Evolutionary conservation across 2,888 invertebrate species (phyloP).

Genomic region (Malthinus flaveolus): DNA sequence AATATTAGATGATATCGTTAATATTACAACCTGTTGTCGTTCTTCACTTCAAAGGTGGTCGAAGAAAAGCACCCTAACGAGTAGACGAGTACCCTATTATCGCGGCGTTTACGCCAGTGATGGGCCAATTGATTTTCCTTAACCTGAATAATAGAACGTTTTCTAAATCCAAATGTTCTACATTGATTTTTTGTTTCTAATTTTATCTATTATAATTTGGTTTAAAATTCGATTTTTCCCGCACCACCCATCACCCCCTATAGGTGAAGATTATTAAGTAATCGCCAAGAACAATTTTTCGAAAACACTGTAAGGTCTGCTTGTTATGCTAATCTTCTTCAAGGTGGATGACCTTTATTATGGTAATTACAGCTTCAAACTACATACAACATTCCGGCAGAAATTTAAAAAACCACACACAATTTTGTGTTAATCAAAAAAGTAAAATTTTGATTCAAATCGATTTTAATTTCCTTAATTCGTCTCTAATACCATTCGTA

Average conservation of each 20-base stretch:
- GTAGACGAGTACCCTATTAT: too few relatives aligned
- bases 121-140: background rate
- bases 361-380: slow-evolving; percentile 1
- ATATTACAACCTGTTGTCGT: slow-evolving; percentile 13
- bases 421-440: too few relatives aligned
- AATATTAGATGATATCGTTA: slow-evolving; percentile 12
- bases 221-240: background rate
- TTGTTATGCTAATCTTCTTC: slow-evolving; percentile 4
- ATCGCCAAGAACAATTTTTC: background rate
- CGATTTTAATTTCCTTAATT: too few relatives aligned
- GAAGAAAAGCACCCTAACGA: too few relatives aligned
- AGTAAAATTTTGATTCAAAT: too few relatives aligned
- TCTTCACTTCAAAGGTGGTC: background rate
- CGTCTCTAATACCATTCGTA: too few relatives aligned
- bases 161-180: background rate
- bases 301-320: background rate
- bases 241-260: background rate
- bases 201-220: background rate
- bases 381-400: slow-evolving; percentile 3
- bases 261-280: background rate
- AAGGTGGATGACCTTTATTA: slow-evolving; percentile 5
- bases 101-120: too few relatives aligned
- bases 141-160: background rate
- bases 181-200: slow-evolving; percentile 2
- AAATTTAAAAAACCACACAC: background rate